Conservation (phyloP, 2,797 vertebrate species). For the Hafferia zeledoni region DNA sequence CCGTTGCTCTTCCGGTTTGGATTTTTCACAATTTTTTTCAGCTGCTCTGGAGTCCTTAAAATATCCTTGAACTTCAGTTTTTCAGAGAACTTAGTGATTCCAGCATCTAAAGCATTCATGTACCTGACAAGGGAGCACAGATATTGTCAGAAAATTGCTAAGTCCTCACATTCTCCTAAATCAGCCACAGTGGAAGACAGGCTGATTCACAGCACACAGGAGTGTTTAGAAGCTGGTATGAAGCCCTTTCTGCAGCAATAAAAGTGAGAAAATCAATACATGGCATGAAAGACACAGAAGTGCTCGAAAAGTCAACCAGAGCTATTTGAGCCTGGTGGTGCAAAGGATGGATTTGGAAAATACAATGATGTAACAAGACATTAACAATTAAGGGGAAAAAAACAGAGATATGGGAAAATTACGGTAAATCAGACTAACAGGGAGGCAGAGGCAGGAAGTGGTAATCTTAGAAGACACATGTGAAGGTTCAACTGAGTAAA, state of each 20-base stretch:
- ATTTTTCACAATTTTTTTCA: slow-evolving; percentile 54
- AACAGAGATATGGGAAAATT: background rate
- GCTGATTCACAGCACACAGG: background rate
- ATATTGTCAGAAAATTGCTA: background rate
- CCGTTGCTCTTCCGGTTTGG: slow-evolving; percentile 77
- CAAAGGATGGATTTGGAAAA: background rate
- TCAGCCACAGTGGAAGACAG: background rate
- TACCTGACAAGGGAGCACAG: slow-evolving; percentile 82
- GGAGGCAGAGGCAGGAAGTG: background rate
- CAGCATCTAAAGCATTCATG: slow-evolving; percentile 88
- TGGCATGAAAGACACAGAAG: background rate
- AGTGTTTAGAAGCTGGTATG: background rate
- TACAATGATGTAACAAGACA: background rate
- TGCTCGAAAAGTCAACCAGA: background rate
- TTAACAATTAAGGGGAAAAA: background rate
- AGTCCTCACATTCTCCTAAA: background rate
- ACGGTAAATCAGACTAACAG: background rate
- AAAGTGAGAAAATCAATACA: background rate
- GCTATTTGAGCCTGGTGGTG: background rate
- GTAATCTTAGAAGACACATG: background rate
- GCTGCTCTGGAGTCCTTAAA: slow-evolving; percentile 51
- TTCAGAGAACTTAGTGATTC: slow-evolving; percentile 79
- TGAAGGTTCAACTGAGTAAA: background rate
- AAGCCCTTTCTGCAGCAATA: background rate
- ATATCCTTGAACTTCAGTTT: slow-evolving; percentile 55